Evolutionary conservation across 2,113 vertebrate genomes (phyloP).

Genomic region (Myrmophylax atrothorax): DNA sequence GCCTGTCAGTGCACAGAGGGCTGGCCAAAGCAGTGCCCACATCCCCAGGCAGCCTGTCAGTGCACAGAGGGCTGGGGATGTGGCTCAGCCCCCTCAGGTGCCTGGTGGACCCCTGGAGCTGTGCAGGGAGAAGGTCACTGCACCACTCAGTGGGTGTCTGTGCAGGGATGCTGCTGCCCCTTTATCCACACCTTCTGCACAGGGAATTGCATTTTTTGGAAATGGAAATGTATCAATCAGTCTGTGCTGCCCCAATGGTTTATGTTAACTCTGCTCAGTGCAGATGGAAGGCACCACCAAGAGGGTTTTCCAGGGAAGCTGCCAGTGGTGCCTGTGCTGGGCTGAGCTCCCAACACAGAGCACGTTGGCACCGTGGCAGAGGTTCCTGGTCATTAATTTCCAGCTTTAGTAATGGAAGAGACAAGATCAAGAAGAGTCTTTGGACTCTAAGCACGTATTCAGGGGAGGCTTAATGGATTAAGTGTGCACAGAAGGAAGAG

Average conservation of each 20-base stretch:
- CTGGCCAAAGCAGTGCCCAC: too few species aligned
- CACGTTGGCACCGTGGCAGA: neutral
- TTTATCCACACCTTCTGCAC: neutral
- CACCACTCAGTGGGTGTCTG: neutral
- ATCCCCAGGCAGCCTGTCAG: too few species aligned
- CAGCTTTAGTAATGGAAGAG: neutral
- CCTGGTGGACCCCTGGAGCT: neutral
- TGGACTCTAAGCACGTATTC: neutral
- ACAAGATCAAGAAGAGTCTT: neutral
- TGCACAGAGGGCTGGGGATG: fast-evolving
- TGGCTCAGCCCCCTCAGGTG: neutral
- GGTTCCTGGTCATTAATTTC: neutral
- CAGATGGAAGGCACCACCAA: neutral
- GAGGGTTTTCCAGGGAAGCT: neutral
- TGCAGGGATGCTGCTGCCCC: neutral
- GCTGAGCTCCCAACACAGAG: neutral
- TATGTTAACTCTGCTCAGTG: neutral
- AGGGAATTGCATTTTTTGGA: neutral
- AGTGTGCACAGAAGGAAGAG: neutral
- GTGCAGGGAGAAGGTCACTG: neutral
- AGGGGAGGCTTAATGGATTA: neutral
- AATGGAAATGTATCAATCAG: neutral
- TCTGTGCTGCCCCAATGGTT: too few species aligned
- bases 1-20: too few species aligned
- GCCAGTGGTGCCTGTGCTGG: neutral